A percentile compares a stretch with the other conserved stretches of the same genome.
Evolutionary conservation across 2,797 vertebrate genomes (phyloP).

Genomic region (Oophaga sylvatica): DNA sequence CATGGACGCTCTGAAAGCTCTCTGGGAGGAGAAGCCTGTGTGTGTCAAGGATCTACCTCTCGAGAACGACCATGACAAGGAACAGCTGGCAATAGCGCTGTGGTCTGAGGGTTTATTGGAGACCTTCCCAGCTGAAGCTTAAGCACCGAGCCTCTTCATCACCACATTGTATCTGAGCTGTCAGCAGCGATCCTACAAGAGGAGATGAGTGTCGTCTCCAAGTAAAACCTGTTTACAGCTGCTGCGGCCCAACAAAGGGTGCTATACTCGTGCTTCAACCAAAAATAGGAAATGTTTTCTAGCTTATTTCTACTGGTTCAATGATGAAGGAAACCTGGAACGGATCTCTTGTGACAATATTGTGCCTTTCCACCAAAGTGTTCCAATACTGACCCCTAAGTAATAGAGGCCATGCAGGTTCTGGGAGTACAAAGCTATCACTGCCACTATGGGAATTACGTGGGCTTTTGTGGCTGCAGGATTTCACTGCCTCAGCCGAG

Average conservation of each 20-base stretch:
- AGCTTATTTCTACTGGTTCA: not conserved
- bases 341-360: not conserved
- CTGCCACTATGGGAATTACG: not conserved
- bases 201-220: not conserved
- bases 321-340: not conserved
- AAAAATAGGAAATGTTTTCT: not conserved
- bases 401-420: not conserved
- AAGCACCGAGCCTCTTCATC: not conserved
- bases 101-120: constrained; percentile 79
- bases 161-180: too few species aligned
- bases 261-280: not conserved
- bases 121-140: constrained; percentile 55
- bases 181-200: not conserved
- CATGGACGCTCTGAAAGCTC: constrained; percentile 81
- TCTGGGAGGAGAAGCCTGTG: constrained; percentile 73
- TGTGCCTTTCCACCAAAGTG: constrained; percentile 10
- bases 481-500: not conserved
- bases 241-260: not conserved
- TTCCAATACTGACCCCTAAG: not conserved
- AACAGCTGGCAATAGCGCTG: constrained; percentile 78
- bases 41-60: constrained; percentile 73
- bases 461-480: not conserved
- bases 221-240: not conserved
- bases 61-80: constrained; percentile 73
- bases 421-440: not conserved